phyloP scores from a whole-genome alignment of 2,888 invertebrate genomes.

The Ypsolopha sequella region DNA sequence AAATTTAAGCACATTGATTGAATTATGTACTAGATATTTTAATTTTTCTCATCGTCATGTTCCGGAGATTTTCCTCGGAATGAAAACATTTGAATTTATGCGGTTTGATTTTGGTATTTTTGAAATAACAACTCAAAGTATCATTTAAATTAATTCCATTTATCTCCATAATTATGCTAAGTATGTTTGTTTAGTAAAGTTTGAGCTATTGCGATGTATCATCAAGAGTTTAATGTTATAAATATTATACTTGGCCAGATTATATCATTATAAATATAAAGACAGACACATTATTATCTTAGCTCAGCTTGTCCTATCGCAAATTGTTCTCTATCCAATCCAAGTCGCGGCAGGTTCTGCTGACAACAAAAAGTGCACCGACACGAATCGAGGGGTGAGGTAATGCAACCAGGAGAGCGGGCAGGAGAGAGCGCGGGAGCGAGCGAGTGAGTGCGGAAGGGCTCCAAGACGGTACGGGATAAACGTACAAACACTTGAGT shows the following conservation, averaged over 20 bases:
- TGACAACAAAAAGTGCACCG: constrained; percentile 38
- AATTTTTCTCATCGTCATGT: no score
- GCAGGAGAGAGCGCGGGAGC: constrained; percentile 7
- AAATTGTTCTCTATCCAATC: constrained; percentile 7
- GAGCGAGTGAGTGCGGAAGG: background rate
- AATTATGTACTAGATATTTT: no score
- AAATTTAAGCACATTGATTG: no score
- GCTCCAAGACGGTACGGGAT: constrained; percentile 24
- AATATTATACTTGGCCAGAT: no score
- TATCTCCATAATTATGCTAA: no score
- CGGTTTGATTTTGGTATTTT: no score
- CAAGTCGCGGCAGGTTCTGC: constrained; percentile 11
- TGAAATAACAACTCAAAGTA: no score
- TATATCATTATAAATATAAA: background rate
- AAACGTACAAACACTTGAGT: constrained; percentile 48
- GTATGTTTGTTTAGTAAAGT: no score
- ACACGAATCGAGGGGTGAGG: constrained; percentile 44
- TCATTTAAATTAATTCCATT: no score
- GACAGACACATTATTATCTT: background rate
- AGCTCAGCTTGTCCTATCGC: constrained; percentile 7
- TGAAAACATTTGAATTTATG: no score
- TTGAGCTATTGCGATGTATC: constrained; percentile 17
- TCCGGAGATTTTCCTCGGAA: no score
- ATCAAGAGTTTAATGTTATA: background rate
- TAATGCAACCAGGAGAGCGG: constrained; percentile 32